Evolutionary conservation across 2,888 invertebrate species (phyloP).

Genomic region (Netelia fuscicornis): DNA sequence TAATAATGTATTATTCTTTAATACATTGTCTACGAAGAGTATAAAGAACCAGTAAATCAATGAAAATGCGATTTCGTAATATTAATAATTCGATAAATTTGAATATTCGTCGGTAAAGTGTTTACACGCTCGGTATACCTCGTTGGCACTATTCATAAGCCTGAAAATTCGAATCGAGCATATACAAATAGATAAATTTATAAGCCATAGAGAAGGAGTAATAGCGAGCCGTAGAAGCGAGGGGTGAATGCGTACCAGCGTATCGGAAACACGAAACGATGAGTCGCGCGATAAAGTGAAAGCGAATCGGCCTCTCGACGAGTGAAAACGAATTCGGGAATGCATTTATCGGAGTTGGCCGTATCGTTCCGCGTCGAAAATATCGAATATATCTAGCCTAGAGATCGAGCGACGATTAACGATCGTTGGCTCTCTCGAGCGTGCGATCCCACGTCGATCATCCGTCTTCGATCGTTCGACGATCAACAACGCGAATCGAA

Average conservation of each 20-base stretch:
- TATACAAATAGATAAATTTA: background rate
- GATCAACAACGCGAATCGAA: no score
- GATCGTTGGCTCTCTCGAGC: no score
- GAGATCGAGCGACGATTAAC: no score
- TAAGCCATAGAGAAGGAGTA: conserved; percentile 19
- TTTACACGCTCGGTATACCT: background rate
- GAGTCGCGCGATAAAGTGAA: conserved; percentile 59
- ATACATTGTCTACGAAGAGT: no score
- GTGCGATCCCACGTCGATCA: no score
- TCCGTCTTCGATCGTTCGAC: no score
- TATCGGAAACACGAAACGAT: conserved; percentile 29
- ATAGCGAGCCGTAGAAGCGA: conserved; percentile 24
- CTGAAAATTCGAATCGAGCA: no score
- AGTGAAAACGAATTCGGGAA: conserved; percentile 65
- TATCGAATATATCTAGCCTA: conserved; percentile 17
- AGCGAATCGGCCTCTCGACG: conserved; percentile 40
- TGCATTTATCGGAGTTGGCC: conserved; percentile 28
- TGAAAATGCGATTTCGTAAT: no score
- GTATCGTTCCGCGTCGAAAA: background rate
- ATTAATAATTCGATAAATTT: no score
- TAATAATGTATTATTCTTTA: no score
- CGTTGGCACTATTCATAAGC: background rate
- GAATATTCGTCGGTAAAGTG: background rate
- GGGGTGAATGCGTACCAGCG: conserved; percentile 10
- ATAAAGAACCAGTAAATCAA: no score